Conservation (phyloP, 2,888 invertebrate genomes). For the Quadroppia sp. region DNA sequence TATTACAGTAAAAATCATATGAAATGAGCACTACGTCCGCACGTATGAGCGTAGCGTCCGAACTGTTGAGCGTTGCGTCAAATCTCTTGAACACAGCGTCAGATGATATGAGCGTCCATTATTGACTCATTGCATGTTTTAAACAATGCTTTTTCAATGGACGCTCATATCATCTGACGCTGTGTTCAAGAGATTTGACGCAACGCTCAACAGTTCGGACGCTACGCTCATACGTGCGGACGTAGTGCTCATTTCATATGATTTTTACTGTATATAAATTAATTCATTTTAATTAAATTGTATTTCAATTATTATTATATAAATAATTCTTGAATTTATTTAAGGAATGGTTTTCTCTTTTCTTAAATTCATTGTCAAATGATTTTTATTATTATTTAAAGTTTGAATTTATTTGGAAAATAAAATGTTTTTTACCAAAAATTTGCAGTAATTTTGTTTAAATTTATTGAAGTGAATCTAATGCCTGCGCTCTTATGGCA, state of each 20-base stretch:
- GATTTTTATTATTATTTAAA: neutral
- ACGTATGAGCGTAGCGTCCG: no score
- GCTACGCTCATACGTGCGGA: no score
- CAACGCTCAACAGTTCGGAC: no score
- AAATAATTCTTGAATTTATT: neutral
- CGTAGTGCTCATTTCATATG: no score
- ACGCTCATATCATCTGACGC: no score
- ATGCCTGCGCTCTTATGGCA: conserved; percentile 12
- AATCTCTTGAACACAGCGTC: no score
- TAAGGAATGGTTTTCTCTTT: neutral
- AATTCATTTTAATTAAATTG: neutral
- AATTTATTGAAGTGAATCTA: conserved; percentile 2
- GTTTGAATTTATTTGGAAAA: neutral
- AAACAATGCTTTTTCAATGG: no score
- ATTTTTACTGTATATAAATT: neutral
- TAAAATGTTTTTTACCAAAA: neutral
- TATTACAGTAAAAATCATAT: neutral
- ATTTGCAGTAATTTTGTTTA: neutral
- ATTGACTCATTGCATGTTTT: no score
- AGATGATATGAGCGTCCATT: no score
- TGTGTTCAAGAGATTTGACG: no score
- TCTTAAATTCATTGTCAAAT: neutral
- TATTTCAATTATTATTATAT: neutral
- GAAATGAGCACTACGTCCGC: neutral
- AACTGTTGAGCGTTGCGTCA: no score